Evolutionary conservation across 2,797 vertebrate genomes (phyloP).

Genomic region (Fundulus diaphanus): DNA sequence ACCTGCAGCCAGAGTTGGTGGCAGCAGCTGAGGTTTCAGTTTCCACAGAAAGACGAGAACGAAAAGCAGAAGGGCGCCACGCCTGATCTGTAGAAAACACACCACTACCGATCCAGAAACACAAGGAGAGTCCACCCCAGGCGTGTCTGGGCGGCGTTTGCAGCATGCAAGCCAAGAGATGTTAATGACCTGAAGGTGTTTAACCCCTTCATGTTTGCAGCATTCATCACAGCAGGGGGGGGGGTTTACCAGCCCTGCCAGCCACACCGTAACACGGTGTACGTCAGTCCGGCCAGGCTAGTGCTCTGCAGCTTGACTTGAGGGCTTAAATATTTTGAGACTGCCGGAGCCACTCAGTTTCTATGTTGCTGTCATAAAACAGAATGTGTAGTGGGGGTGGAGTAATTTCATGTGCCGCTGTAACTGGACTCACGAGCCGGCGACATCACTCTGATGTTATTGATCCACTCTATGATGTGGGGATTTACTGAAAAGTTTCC

Average conservation of each 20-base stretch:
- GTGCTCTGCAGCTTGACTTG: no score
- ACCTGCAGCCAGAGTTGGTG: neutral
- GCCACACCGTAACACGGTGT: no score
- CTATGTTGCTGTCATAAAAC: neutral
- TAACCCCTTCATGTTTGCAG: no score
- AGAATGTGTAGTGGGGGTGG: neutral
- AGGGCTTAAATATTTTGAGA: no score
- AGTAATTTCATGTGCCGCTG: slow-evolving; percentile 51
- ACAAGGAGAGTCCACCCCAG: neutral
- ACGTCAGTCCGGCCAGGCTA: no score
- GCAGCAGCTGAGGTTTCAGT: neutral
- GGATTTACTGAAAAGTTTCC: slow-evolving; percentile 56
- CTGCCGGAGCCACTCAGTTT: slow-evolving; percentile 36
- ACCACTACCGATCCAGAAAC: neutral
- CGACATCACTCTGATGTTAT: slow-evolving; percentile 60
- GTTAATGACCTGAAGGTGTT: no score
- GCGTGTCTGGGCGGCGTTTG: neutral
- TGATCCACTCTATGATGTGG: slow-evolving; percentile 49
- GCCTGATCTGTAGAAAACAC: neutral
- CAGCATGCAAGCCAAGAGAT: no score
- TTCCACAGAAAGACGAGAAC: neutral
- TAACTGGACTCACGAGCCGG: no score
- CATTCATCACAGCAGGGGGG: neutral
- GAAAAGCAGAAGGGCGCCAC: neutral
- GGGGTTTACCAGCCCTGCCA: no score